Base-by-base conservation (phyloP, 2,888 invertebrate species). In the Mythimna impura region DNA sequence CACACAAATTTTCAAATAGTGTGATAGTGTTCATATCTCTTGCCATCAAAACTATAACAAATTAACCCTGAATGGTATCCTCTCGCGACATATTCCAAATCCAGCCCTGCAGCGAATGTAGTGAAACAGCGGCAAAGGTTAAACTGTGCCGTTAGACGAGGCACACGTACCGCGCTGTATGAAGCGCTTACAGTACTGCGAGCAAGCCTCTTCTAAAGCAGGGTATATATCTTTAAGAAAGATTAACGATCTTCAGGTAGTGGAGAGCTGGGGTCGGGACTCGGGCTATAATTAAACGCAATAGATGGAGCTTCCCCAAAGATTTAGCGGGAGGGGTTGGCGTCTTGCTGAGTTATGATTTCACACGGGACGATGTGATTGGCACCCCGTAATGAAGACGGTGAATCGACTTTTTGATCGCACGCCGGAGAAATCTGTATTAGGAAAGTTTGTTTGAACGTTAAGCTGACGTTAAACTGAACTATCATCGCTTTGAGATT, bases 231-330 rank as follows among this genome's bases (percentile, higher is more conserved):
- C 95, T 95, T 95, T 95, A 95, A 95, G 96, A 96, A 95, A 96
- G 96, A 96, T 96, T 96, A 96, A 96, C 96, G 96, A 95, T 93
- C 92, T 92, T 91, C 95, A 96, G 95, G 95, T 95, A 95, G 89
- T 89, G 88, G 89, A 91, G 93, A 91, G 89, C 79, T 79, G 85
- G 86, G 90, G 91, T 88, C 89, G 92, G 50, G 50, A 52, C 50
- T n/a, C 50, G n/a, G 91, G 93, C 91, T 93, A 94, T 96, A 96
- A 96, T 96, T 96, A 96, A 96, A 95, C 94, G 95, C 95, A 94
- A 95, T 94, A 91, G 95, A 95, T 95, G 94, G 94, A 90, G 91
- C 94, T 93, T 94, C 94, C 94, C 94, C 89, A 89, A 94, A 95
- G 96, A 95, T 95, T 95, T 94, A 94, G 92, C 90, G 86, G 79